Base-by-base conservation (phyloP, 1,140 invertebrate species). In the Rhagoletis zephyria region DNA sequence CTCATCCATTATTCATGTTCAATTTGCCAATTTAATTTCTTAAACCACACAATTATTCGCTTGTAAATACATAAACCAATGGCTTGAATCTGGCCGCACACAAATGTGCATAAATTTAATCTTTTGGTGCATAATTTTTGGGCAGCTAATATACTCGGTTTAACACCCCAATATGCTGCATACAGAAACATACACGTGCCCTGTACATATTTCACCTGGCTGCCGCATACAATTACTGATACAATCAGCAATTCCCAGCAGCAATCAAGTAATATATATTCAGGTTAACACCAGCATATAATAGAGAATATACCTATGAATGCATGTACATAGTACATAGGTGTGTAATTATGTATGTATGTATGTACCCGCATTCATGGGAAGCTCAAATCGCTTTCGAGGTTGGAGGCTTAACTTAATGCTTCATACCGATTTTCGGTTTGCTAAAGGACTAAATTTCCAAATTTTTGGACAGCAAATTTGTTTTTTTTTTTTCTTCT, bases 1-100 rank as follows among this genome's bases (percentile, higher is more conserved):
- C 40, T 74, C 67, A 74, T 48, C 1, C n/a, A 45, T 74, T 74
- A 74, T 74, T 74, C 40, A 74, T 45, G 67, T 40, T 30, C 5
- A 42, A 10, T 16, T 70, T 70, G 67, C 42, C 67, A 74, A 74
- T 74, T 45, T 74, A 74, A 74, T 74, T 74, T 74, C 67, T 74
- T 14, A 74, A 4, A 6, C 67, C 42, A 74, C 14, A 74, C 48
- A 74, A 48, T 74, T 48, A 48, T 0, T 30, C 30, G 40, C 14
- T 0, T 48, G 14, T 0, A 74, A 2, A n/a, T 10, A 56, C 51
- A 56, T 2, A 42, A 9, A 67, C 10, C 30, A 30, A 30, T 30
- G 30, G 3, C 3, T 1, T 7, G 19, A 5, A 70, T 70, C 9
- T n/a, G 16, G 61, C 12, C 7, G 4, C 4, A 48, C 2, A 14